Evolutionary conservation across 2,113 vertebrate species (phyloP).

Genomic region (Clarias batrachus): DNA sequence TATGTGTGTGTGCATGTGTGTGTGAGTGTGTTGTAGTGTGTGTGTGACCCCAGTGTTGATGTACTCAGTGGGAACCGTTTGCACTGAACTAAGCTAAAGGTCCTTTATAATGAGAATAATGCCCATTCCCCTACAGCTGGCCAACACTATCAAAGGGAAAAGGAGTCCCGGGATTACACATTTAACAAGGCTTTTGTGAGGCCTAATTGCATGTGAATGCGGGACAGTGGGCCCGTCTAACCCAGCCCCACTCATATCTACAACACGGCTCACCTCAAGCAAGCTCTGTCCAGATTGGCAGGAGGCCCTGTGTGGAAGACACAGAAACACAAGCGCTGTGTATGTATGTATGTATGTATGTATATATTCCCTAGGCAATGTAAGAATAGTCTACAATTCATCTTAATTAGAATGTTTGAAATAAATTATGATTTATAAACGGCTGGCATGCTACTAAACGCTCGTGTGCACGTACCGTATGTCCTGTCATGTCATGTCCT

Average conservation of each 20-base stretch:
- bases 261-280: conserved; percentile 45
- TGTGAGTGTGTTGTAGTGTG: not conserved
- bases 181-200: conserved; percentile 80
- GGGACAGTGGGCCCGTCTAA: conserved; percentile 66
- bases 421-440: not conserved
- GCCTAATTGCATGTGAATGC: conserved; percentile 84
- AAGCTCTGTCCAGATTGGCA: conserved; percentile 24
- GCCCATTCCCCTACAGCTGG: conserved; percentile 52
- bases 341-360: too few species aligned
- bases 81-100: conserved; percentile 49
- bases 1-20: conserved; percentile 27
- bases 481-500: not conserved
- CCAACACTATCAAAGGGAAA: conserved; percentile 54
- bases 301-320: conserved; percentile 7
- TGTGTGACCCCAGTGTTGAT: conserved; percentile 47
- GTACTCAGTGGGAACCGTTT: conserved; percentile 47
- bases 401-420: not conserved
- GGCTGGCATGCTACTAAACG: not conserved
- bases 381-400: not conserved
- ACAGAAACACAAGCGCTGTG: not conserved
- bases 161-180: conserved; percentile 66
- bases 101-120: conserved; percentile 52
- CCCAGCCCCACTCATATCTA: conserved; percentile 49
- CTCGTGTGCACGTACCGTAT: not conserved
- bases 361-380: not conserved